Evolutionary conservation across 92 coral and sea anemone species (phyloP), one percentile per base, ranked within the genome.

Genomic region (Phenganax marumi): DNA sequence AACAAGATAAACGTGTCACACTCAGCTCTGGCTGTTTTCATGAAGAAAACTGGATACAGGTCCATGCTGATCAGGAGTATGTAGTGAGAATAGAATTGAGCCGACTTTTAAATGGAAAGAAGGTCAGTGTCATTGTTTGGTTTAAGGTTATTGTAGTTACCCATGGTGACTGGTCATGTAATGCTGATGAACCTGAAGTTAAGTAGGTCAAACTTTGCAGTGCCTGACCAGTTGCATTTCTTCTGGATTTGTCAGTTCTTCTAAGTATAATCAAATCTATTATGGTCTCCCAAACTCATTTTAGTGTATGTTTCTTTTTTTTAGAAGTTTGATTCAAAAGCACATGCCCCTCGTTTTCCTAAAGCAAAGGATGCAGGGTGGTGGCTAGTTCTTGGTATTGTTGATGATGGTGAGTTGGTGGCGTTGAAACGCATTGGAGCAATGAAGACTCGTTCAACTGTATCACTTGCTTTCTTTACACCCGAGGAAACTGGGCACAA

Each of bases 61-160:
- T 96, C 9, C 99, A 96, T 82, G 99, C 99, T 22, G 99, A 96
- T 82, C 99, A 96, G 82, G 99, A 96, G 58, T 96, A 96, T 63
- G 90, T 90, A 17, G 71, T 89, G 84, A 91, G 82, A 18, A 81
- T 91, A 62, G 75, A 74, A 17, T 75, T 91, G 71, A 85, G 81
- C 78, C 88, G 91, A 56, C 25, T 89, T 48, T 66, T 73, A 46
- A 75, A 52, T 49, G 76, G 81, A 22, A 79, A 55, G 19, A 86
- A 76, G 86, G 89, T 86, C 46, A 75, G 87, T 39, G 16, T 7
- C 50, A 26, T 8, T n/a, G 65, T 12, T 56, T 14, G 63, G 3
- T 56, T 2, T 19, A 56, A 8, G 21, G 7, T 2, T 56, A 19
- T 19, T 19, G 21, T 56, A 56, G 57, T 52, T 52, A 16, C 2